phyloP scores from a whole-genome alignment of 2,888 invertebrate genomes.

The Pristionchus maxplancki region DNA sequence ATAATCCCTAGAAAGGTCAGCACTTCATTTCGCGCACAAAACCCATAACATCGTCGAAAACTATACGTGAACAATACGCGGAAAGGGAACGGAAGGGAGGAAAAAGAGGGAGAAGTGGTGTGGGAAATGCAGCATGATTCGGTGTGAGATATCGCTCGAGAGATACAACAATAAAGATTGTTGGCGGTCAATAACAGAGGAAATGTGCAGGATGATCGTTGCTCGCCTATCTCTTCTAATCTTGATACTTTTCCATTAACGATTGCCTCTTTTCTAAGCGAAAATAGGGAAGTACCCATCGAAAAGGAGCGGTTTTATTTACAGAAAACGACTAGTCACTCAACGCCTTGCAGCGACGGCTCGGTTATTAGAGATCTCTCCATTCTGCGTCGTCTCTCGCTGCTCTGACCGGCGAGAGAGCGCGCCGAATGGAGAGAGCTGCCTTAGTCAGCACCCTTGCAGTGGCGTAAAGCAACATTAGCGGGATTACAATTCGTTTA shows the following conservation, averaged over 20 bases:
- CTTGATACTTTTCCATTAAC: too few species aligned
- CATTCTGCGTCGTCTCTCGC: not conserved
- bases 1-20: too few species aligned
- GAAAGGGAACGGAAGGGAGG: not conserved
- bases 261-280: not conserved
- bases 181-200: not conserved
- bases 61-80: too few species aligned
- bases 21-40: too few species aligned
- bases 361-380: too few species aligned
- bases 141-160: not conserved
- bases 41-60: too few species aligned
- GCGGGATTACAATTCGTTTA: slow-evolving; percentile 23
- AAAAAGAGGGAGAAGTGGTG: not conserved
- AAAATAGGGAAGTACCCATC: not conserved
- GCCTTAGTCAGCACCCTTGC: not conserved
- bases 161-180: not conserved
- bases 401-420: not conserved
- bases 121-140: slow-evolving; percentile 4
- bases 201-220: not conserved
- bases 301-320: not conserved
- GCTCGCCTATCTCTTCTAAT: not conserved
- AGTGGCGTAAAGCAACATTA: not conserved
- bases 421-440: not conserved
- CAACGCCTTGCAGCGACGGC: not conserved
- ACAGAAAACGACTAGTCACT: not conserved